Base-by-base conservation (phyloP, 2,797 vertebrate species). In the Enteromius thamalakanensis region DNA sequence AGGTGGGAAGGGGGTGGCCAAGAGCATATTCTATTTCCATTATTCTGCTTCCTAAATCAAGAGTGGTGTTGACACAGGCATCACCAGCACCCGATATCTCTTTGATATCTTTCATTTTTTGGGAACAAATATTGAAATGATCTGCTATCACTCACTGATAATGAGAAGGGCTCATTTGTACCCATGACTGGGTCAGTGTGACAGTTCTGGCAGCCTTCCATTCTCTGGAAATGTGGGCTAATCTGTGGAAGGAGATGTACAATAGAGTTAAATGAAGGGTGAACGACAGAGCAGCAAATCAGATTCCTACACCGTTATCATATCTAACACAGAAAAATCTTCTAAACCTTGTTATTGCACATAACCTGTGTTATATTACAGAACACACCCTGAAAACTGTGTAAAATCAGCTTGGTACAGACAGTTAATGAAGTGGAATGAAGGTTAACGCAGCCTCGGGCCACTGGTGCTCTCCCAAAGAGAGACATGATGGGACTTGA, bases 401-500 rank as follows among this genome's bases (percentile, higher is more conserved):
- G n/a, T 26, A 23, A 60, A 60, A 26, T 26, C 60, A 75, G 67
- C 45, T 60, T 84, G 86, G 88, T 91, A 82, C 81, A 71, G 40
- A 78, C 71, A 82, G 81, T 87, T 87, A 88, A 90, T 86, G 91
- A 74, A 79, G 86, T 88, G 83, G 85, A 82, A 92, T 91, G 88
- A 82, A 86, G 84, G 80, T 89, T 87, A 91, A 84, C 51, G 23
- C 82, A 62, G 91, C 91, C 90, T 64, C 79, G 87, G 91, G 91
- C 62, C 77, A 80, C 86, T 91, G 90, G 91, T 88, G 90, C 89
- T 90, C 89, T 87, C 86, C 85, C 86, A 87, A 90, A 86, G 87
- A 88, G 89, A 90, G 91, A 92, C 90, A 86, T 91, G 93, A 94
- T 92, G 89, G 89, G 92, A 93, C 93, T 93, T 87, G 93, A 84